Base-by-base conservation (phyloP, 2,113 vertebrate genomes). In the Pao palembangensis region DNA sequence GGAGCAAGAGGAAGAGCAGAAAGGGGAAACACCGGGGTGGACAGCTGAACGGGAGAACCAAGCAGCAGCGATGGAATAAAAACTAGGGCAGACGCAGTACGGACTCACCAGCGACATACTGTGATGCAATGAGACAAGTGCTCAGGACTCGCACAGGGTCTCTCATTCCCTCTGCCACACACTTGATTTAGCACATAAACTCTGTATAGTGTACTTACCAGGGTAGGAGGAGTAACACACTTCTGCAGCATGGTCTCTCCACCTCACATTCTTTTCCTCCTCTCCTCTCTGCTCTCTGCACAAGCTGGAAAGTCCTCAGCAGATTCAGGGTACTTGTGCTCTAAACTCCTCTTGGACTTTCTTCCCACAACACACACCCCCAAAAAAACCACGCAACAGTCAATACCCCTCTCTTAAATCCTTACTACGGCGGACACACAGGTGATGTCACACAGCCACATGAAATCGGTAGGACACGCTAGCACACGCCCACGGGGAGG, bases 401-500 rank as follows among this genome's bases (percentile, higher is more conserved):
- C 51, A 58, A 65, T 59, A 67, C 49, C 38, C 18, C 14, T 69
- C 67, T 68, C 50, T 48, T 80, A 73, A 76, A 85, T 70, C 90
- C 81, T 89, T 85, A 51, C 80, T 77, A 61, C 68, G 60, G 42
- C 69, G 65, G 61, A 83, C 67, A 72, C 65, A 61, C 78, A 85
- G 80, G 83, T 87, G 75, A 79, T 85, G 74, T 23, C 59, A 34
- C 71, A 48, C 42, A 49, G 46, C 51, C 61, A 58, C 55, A 68
- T 53, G 67, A 34, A 80, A 75, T 34, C 77, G 64, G 73, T 69
- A 72, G 73, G 65, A 73, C 69, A 80, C 69, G 81, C 71, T 68
- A 51, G 71, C 80, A 78, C 81, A 87, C 85, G 71, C 85, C 82
- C 83, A 84, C 75, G 69, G 83, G 83, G 87, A 83, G 83, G 81